These are phyloP conservation scores for Parazoanthus atlanticus DNA, from an alignment of 92 coral and sea anemone species.

Conservation along the genomic window DNA sequence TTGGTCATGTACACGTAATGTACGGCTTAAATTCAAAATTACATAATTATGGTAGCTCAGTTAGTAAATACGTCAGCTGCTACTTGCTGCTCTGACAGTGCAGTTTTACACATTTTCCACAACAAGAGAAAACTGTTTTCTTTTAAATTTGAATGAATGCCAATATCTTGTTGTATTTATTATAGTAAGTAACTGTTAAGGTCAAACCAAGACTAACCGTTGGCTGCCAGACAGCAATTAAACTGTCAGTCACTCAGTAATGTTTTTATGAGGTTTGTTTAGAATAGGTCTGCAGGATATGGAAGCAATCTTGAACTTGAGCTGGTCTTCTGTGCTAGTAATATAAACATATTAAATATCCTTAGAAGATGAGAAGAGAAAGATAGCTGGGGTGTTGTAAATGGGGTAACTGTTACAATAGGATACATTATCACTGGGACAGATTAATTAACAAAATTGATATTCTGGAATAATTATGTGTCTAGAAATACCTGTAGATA, in stretches of 20 bases:
- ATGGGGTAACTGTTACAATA: too few relatives aligned
- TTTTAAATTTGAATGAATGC: background rate
- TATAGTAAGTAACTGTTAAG: background rate
- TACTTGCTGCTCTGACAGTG: too few relatives aligned
- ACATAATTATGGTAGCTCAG: background rate
- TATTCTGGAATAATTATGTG: too few relatives aligned
- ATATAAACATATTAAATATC: background rate
- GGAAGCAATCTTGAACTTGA: background rate
- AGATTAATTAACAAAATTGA: too few relatives aligned
- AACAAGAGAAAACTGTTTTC: background rate
- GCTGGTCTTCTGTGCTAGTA: background rate
- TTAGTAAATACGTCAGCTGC: background rate
- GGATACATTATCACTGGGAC: too few relatives aligned
- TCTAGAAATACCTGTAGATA: too few relatives aligned
- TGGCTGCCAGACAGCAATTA: background rate
- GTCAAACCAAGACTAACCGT: background rate
- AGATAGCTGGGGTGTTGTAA: too few relatives aligned
- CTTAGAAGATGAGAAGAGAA: too few relatives aligned
- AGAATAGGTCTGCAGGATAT: background rate
- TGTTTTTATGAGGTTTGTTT: background rate
- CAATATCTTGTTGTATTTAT: background rate
- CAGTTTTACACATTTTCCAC: background rate
- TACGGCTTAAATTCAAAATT: too few relatives aligned
- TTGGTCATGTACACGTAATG: too few relatives aligned
- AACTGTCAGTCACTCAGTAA: background rate